Percentiles rank a stretch among this genome's conserved stretches.
Conservation (phyloP, 2,113 vertebrate genomes). For the Ceyx cyanopectus region DNA sequence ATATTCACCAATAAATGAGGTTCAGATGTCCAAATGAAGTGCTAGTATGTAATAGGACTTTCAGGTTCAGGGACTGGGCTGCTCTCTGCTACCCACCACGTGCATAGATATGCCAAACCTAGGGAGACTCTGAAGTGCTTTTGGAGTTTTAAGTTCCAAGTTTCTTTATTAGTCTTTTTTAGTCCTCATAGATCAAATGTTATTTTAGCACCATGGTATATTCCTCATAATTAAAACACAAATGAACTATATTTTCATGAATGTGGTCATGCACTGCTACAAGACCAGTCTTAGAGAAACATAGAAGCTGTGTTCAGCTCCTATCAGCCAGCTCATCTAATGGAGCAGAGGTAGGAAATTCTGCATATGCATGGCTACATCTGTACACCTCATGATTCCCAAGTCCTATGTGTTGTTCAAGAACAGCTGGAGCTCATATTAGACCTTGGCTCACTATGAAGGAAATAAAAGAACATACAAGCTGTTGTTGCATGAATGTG, state of each 20-base stretch:
- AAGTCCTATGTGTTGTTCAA: background rate
- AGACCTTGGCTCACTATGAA: background rate
- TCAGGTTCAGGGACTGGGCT: background rate
- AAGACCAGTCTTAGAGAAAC: background rate
- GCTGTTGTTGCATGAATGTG: background rate
- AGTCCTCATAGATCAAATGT: background rate
- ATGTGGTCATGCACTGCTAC: background rate
- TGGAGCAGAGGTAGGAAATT: background rate
- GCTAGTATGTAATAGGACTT: background rate
- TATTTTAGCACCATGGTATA: background rate
- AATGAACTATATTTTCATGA: background rate
- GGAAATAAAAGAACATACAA: background rate
- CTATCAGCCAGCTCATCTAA: background rate
- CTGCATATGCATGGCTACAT: rapidly evolving
- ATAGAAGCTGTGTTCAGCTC: background rate
- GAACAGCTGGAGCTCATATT: background rate
- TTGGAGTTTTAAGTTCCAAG: background rate
- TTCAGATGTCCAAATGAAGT: background rate
- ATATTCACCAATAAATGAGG: background rate
- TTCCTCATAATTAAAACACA: background rate
- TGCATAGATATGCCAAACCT: background rate
- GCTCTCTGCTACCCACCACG: background rate
- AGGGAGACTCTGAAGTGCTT: background rate
- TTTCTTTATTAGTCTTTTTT: background rate
- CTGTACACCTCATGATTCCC: background rate